Base-by-base conservation (phyloP, 2,888 invertebrate species). In the Actias luna region DNA sequence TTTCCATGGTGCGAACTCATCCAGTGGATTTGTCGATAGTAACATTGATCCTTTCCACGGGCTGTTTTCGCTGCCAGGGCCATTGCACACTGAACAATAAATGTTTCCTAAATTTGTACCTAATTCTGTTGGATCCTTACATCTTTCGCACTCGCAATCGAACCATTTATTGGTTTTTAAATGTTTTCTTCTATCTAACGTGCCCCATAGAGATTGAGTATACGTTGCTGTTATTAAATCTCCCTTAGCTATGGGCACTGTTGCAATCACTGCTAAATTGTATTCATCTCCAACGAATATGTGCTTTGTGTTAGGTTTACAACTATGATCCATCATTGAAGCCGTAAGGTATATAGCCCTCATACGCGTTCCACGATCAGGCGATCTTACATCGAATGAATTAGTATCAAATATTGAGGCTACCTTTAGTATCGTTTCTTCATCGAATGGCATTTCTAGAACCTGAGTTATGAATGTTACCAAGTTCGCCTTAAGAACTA, bases 371-470 rank as follows among this genome's bases (percentile, higher is more conserved):
- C 85, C 69, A 58, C 89, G 87, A 76, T 92, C 85, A 52, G 87
- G 78, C 66, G 93, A 93, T 29, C 95, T 89, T 1, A 96, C 93
- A 73, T 96, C 96, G 76, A 95, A 96, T 0, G 95, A 84, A 74
- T 96, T 96, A 1, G 95, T 95, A 73, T 96, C 96, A 70, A 95
- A 92, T 73, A 95, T 94, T n/a, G 95, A 96, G 16, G 95, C 94
- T 63, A 93, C 91, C 76, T 91, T 94, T 63, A 94, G 77, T 74
- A 94, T 94, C 8, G 94, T 94, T 68, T 92, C 87, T 70, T 95
- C 95, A 62, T 92, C 87, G 72, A 93, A 92, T 0, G 93, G 87
- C 62, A 95, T 72, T 25, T 93, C 90, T 42, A 95, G 83, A 22
- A 94, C 93, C 68, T 94, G 94, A 65, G 91, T 87, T 14, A 95